These are phyloP conservation scores for Calidris pugnax DNA, from an alignment of 2,113 vertebrate species.

Conservation along the genomic window DNA sequence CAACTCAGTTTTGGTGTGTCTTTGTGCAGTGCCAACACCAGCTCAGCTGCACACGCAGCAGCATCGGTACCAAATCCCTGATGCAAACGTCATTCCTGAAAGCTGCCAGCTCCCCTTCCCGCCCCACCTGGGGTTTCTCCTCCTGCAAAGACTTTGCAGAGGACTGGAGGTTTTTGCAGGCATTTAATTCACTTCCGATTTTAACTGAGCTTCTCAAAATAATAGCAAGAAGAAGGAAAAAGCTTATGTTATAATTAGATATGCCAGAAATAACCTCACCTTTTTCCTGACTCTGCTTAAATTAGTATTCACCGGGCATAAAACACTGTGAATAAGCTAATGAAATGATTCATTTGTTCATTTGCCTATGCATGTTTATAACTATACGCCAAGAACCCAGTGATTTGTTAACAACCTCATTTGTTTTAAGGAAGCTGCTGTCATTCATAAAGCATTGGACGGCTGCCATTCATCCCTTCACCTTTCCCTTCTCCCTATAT, in stretches of 20 bases:
- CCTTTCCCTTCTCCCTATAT: background rate
- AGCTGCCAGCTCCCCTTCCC: background rate
- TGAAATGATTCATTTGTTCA: conserved; percentile 24
- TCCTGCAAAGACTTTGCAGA: background rate
- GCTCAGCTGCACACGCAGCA: fast-evolving
- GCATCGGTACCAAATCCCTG: background rate
- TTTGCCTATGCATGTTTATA: background rate
- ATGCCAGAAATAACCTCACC: background rate
- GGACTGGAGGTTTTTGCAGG: background rate
- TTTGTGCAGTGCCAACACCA: background rate
- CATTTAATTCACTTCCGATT: background rate
- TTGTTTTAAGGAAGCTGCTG: conserved; percentile 33
- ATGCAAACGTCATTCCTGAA: fast-evolving
- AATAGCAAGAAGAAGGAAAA: background rate
- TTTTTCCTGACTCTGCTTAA: background rate
- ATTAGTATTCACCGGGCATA: background rate
- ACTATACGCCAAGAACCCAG: background rate
- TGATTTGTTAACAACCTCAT: background rate
- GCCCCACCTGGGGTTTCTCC: fast-evolving
- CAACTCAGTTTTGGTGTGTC: background rate
- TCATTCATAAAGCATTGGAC: background rate
- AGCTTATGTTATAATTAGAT: background rate
- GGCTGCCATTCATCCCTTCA: background rate
- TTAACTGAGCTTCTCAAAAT: background rate
- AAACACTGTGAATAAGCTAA: conserved; percentile 1